Evolutionary conservation across 2,888 invertebrate species (phyloP).

Genomic region (Hydrotaea diabolus): DNA sequence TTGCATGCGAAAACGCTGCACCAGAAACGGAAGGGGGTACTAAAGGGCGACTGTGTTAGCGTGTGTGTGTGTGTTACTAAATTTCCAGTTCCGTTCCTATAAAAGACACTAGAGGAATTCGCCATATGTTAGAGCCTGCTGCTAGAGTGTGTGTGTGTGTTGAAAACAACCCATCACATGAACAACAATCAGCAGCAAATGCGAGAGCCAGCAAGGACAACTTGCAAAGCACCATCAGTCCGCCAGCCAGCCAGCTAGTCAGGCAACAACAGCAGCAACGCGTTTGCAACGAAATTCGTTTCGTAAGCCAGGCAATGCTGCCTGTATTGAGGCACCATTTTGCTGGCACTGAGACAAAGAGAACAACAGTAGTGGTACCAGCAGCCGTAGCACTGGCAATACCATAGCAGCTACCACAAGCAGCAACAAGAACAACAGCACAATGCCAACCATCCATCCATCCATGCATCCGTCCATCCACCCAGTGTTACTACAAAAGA

Average conservation of each 20-base stretch:
- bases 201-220: conserved; percentile 25
- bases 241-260: too few species aligned
- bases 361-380: too few species aligned
- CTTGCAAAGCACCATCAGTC: too few species aligned
- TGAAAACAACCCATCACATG: conserved; percentile 48
- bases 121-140: conserved; percentile 53
- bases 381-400: background rate
- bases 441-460: too few species aligned
- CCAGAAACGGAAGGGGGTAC: conserved; percentile 18
- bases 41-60: conserved; percentile 30
- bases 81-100: conserved; percentile 18
- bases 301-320: background rate
- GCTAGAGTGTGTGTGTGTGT: background rate
- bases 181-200: conserved; percentile 61
- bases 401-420: conserved; percentile 3
- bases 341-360: background rate
- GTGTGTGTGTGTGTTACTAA: conserved; percentile 7
- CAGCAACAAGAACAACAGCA: background rate
- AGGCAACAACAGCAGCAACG: too few species aligned
- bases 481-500: conserved; percentile 27
- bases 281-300: background rate
- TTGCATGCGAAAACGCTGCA: background rate
- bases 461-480: conserved; percentile 19
- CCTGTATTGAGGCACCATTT: background rate
- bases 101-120: conserved; percentile 54